phyloP scores from a whole-genome alignment of 2,113 vertebrate genomes.

The Peromyscus polionotus region DNA sequence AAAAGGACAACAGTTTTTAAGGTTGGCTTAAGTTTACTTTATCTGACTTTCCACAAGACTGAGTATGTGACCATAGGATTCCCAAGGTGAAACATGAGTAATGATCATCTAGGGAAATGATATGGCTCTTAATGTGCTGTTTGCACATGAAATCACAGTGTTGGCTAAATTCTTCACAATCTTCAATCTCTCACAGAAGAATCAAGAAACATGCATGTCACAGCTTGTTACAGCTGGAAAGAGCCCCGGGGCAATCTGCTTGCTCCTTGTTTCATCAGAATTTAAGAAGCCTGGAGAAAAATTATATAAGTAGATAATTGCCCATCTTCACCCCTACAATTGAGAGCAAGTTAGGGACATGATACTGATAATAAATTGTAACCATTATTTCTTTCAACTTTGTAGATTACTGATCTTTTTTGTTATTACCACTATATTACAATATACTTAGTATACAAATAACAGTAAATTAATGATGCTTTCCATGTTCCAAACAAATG shows the following conservation, averaged over 20 bases:
- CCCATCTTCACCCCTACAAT: not conserved
- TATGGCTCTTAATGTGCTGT: not conserved
- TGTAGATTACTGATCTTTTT: conserved; percentile 46
- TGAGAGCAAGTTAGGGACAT: not conserved
- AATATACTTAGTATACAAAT: conserved; percentile 38
- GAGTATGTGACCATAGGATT: not conserved
- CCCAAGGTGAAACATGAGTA: not conserved
- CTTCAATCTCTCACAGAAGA: not conserved
- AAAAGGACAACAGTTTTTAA: conserved; percentile 14
- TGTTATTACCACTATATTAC: not conserved
- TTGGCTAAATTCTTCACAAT: conserved; percentile 31
- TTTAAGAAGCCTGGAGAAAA: not conserved
- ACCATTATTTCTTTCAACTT: conserved; percentile 45
- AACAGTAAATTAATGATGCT: conserved; percentile 23
- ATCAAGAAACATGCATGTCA: conserved; percentile 16
- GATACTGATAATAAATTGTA: not conserved
- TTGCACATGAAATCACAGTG: not conserved
- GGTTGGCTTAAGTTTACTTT: conserved; percentile 1
- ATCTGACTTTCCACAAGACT: conserved; percentile 6
- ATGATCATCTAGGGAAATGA: not conserved
- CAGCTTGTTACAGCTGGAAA: conserved; percentile 8
- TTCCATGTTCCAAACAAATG: conserved; percentile 20
- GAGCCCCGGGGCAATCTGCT: not conserved
- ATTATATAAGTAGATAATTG: not conserved
- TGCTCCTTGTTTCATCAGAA: conserved; percentile 32